Evolutionary conservation across 53 echinoderm and acorn worm species (phyloP).

Genomic region (Arbacia lixula): DNA sequence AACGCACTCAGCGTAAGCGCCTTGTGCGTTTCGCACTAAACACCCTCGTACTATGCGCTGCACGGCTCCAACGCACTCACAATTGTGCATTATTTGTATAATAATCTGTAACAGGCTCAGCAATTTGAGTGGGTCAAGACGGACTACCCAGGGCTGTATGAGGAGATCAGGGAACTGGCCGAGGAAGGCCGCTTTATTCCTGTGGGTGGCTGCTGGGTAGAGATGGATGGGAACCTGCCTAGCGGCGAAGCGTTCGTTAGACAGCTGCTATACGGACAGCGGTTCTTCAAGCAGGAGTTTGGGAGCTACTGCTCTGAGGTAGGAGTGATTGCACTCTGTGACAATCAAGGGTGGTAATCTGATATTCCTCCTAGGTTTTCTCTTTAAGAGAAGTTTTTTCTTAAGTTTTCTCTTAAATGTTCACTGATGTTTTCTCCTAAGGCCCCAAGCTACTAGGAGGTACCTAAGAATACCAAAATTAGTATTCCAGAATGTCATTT

Average conservation of each 20-base stretch:
- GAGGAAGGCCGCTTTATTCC: slow-evolving; percentile 85
- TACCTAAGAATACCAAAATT: too few relatives aligned
- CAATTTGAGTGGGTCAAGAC: slow-evolving; percentile 88
- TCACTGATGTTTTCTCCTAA: too few relatives aligned
- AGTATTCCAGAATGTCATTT: too few relatives aligned
- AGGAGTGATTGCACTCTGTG: too few relatives aligned
- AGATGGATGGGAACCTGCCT: slow-evolving; percentile 97
- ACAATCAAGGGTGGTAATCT: background rate
- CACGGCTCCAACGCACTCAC: too few relatives aligned
- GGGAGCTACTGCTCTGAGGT: slow-evolving; percentile 84
- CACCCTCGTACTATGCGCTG: too few relatives aligned
- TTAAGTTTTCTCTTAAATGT: too few relatives aligned
- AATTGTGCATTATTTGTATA: too few relatives aligned
- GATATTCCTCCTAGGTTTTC: background rate
- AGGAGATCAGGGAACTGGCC: slow-evolving; percentile 52
- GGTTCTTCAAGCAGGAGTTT: slow-evolving; percentile 83
- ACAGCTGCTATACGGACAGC: slow-evolving; percentile 88
- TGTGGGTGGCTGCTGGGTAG: slow-evolving; percentile 96
- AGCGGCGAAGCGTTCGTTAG: slow-evolving; percentile 93
- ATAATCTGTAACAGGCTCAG: slow-evolving; percentile 86
- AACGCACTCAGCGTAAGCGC: too few relatives aligned
- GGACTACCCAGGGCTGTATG: slow-evolving; percentile 69
- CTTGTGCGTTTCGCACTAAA: too few relatives aligned
- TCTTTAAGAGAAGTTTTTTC: background rate
- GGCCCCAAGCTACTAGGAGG: too few relatives aligned